Conservation (phyloP, 2,888 invertebrate genomes). For the Leptopilina syphax region DNA sequence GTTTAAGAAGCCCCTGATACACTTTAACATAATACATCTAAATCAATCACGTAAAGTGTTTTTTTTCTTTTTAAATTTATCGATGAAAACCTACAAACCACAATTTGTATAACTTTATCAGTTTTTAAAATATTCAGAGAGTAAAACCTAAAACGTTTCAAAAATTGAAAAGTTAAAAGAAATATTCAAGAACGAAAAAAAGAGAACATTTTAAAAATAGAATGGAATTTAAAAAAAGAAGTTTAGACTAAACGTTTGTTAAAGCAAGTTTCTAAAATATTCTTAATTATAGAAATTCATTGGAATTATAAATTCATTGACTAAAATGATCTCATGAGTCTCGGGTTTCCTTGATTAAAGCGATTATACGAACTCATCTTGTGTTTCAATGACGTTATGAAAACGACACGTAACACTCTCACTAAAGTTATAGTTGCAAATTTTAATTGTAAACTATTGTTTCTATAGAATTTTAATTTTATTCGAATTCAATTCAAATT, state of each 20-base stretch:
- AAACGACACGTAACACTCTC: not conserved
- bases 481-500: no score
- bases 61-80: not conserved
- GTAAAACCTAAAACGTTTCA: no score
- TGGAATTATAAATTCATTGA: not conserved
- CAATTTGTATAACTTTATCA: no score
- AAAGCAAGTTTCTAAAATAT: not conserved
- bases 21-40: not conserved
- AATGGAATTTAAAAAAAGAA: no score
- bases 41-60: not conserved
- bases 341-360: constrained; percentile 29
- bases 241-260: no score
- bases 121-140: no score
- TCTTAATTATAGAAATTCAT: not conserved
- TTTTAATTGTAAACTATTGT: not conserved
- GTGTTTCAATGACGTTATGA: not conserved
- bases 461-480: no score
- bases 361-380: not conserved
- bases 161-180: no score
- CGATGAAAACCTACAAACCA: not conserved
- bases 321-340: constrained; percentile 27
- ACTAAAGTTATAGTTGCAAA: not conserved
- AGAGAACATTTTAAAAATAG: no score
- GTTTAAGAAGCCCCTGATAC: constrained; percentile 26
- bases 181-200: no score